Evolutionary conservation across 30 jellyfish, hydroid and myxozoan species (phyloP).

Genomic region (Catostylus mosaicus): DNA sequence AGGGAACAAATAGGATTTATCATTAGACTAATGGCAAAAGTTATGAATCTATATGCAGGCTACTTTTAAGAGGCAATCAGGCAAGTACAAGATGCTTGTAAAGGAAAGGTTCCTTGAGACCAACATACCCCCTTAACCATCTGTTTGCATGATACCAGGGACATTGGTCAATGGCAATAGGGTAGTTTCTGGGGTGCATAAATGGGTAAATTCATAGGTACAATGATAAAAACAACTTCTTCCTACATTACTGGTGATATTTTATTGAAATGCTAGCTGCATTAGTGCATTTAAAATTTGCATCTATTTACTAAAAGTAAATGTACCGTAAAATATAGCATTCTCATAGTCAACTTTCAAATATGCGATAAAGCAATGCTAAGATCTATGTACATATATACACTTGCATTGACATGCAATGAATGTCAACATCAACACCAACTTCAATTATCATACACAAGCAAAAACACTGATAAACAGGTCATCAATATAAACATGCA

Average conservation of each 20-base stretch:
- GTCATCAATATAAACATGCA: not conserved
- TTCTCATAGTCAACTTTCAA: conserved; percentile 24
- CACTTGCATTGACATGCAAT: conserved; percentile 25
- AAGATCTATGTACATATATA: conserved; percentile 43
- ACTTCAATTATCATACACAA: not conserved
- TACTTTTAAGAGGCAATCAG: too few relatives aligned
- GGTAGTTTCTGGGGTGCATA: too few relatives aligned
- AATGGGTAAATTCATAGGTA: too few relatives aligned
- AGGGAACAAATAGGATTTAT: too few relatives aligned
- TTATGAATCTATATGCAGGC: too few relatives aligned
- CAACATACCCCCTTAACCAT: too few relatives aligned
- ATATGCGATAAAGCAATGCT: conserved; percentile 30
- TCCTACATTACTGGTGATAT: not conserved
- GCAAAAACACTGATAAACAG: not conserved
- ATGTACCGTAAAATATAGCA: conserved; percentile 46
- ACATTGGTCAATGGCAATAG: too few relatives aligned
- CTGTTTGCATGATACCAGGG: too few relatives aligned
- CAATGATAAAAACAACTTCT: too few relatives aligned
- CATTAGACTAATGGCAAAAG: too few relatives aligned
- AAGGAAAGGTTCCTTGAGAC: too few relatives aligned
- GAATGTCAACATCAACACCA: conserved; percentile 33
- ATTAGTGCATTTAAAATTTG: conserved; percentile 33
- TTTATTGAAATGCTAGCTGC: not conserved
- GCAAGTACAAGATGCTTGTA: too few relatives aligned
- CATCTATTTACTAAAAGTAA: conserved; percentile 31